Evolutionary conservation across 2,888 invertebrate genomes (phyloP), one percentile per base, ranked within the genome.

Genomic region (Nebria brevicollis): DNA sequence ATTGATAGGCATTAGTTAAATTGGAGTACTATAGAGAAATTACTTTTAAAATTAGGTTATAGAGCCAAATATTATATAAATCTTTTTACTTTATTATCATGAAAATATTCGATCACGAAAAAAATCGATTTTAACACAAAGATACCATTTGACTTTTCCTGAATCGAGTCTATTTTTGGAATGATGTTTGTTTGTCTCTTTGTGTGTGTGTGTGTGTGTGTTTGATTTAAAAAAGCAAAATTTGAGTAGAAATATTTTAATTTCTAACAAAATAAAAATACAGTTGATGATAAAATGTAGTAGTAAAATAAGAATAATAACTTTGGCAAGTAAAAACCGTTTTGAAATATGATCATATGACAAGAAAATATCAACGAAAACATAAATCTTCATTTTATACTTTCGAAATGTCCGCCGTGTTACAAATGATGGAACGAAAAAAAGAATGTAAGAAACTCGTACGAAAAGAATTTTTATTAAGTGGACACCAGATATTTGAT

Each of bases 381-480:
- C 70, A 77, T 77, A 77, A 70, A 77, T 77, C 77, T 77, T 77
- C 77, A 77, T 77, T 77, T 68, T 72, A 15, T n/a, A 64, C 54
- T 13, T 54, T 72, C 26, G 70, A 66, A 77, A 77, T 72, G 72
- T 77, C 72, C 74, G 43, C 74, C 77, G 43, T 20, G 77, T 72
- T 20, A 70, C 77, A 64, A 77, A 72, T 72, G 77, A 72, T 72
- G 70, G 54, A 72, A 26, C 20, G 13, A 13, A 13, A 54, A 54
- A 54, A 54, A 54, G 54, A 54, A 54, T 8, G 7, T 66, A 66
- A 20, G 26, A 68, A 68, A 20, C 68, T 54, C 8, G 2, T 8
- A 54, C 13, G 13, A 54, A 54, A 54, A 54, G 54, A 3, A 54
- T 54, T 54, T 54, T 54, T 54, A 54, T 54, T 54, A 54, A 54